Conservation (phyloP, 35 echinoderm and acorn worm genomes). For the Heliocidaris erythrogramma region DNA sequence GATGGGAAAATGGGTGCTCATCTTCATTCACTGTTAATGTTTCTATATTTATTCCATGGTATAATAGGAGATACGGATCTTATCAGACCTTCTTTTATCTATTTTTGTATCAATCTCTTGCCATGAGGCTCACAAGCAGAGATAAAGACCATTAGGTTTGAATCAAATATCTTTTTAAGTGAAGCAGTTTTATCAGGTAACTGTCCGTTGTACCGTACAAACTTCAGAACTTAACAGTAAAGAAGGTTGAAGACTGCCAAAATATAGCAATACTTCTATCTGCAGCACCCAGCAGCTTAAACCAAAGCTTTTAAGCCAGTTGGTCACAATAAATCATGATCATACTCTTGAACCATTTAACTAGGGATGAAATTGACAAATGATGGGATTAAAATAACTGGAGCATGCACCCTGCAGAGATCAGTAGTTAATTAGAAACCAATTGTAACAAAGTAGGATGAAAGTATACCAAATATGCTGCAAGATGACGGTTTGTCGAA, state of each 20-base stretch:
- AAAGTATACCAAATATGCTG: not conserved
- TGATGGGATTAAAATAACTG: not conserved
- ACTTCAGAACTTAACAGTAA: not conserved
- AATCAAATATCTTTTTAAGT: not conserved
- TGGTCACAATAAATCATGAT: not conserved
- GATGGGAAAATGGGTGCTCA: not conserved
- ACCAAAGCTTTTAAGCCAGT: not conserved
- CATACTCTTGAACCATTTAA: not conserved
- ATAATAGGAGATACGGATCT: not conserved
- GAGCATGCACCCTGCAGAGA: not conserved
- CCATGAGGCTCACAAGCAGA: not conserved
- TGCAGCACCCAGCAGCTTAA: not conserved
- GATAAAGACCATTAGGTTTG: slow-evolving; percentile 10
- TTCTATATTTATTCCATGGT: not conserved
- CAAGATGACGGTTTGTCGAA: not conserved
- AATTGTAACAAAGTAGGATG: not conserved
- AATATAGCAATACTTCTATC: not conserved
- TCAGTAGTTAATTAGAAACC: not conserved
- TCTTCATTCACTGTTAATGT: not conserved
- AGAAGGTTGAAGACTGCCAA: not conserved
- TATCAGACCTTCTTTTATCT: not conserved
- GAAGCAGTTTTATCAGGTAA: not conserved
- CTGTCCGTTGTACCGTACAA: not conserved
- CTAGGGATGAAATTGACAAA: not conserved
- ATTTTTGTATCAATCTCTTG: slow-evolving; percentile 11